Conservation (phyloP, 2,888 invertebrate genomes). For the Drosophila prolongata region DNA sequence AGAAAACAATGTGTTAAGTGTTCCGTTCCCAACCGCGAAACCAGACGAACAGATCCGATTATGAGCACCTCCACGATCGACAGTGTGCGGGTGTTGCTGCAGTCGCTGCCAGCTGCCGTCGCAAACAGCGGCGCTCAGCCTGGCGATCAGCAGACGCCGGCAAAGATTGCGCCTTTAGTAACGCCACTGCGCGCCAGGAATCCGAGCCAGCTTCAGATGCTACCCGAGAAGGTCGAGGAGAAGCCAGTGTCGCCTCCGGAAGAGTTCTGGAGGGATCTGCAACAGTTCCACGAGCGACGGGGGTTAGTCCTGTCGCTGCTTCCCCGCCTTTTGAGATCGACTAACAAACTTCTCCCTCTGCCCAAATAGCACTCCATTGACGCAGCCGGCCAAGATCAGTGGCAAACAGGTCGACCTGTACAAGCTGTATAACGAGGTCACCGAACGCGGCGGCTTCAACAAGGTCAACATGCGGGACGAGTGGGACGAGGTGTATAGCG, state of each 20-base stretch:
- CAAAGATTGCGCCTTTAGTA: constrained; percentile 37
- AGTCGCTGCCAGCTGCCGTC: constrained; percentile 66
- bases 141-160: constrained; percentile 62
- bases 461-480: constrained; percentile 96
- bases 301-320: constrained; percentile 88
- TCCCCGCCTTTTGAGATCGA: constrained; percentile 48
- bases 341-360: background rate
- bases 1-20: constrained; percentile 50
- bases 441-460: constrained; percentile 96
- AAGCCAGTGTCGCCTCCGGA: constrained; percentile 68
- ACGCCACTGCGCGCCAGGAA: constrained; percentile 67
- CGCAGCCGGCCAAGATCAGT: constrained; percentile 90
- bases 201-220: constrained; percentile 39
- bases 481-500: constrained; percentile 93
- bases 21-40: constrained; percentile 25
- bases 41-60: background rate
- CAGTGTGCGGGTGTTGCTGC: constrained; percentile 64
- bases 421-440: constrained; percentile 95
- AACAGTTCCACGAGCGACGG: constrained; percentile 95
- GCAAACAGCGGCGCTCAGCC: constrained; percentile 43
- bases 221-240: constrained; percentile 52
- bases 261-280: constrained; percentile 87
- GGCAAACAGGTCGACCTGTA: constrained; percentile 96
- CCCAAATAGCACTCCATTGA: constrained; percentile 85
- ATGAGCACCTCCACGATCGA: constrained; percentile 59